phyloP scores from a whole-genome alignment of 2,113 vertebrate species.

The Excalfactoria chinensis region DNA sequence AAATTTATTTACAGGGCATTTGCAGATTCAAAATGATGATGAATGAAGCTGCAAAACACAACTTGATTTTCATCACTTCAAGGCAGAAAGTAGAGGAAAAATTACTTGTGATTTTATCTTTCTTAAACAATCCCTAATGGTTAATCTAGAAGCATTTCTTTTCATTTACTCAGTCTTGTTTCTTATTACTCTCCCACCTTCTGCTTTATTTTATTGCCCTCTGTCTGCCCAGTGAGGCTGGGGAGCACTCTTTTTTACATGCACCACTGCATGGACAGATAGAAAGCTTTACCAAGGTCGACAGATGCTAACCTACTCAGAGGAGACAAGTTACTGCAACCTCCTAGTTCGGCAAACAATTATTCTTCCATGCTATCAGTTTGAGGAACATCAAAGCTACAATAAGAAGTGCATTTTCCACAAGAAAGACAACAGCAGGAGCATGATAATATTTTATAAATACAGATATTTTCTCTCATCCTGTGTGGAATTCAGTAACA shows the following conservation, averaged over 20 bases:
- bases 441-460: not conserved
- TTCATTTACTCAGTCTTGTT: not conserved
- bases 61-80: not conserved
- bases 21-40: not conserved
- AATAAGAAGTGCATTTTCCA: not conserved
- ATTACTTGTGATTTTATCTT: not conserved
- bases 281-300: not conserved
- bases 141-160: not conserved
- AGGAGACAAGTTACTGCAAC: not conserved
- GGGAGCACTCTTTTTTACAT: constrained; percentile 4
- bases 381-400: not conserved
- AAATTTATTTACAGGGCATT: constrained; percentile 28
- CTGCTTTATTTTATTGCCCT: not conserved
- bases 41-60: not conserved
- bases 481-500: not conserved
- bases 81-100: not conserved
- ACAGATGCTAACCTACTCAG: not conserved
- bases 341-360: constrained; percentile 8
- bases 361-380: not conserved
- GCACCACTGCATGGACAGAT: not conserved
- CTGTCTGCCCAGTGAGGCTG: not conserved
- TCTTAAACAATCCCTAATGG: not conserved
- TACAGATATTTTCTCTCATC: not conserved
- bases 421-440: constrained; percentile 26
- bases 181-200: not conserved